A percentile compares a stretch with the other conserved stretches of the same genome.
Conservation (phyloP, 1,140 invertebrate species). For the Drosophila navojoa region DNA sequence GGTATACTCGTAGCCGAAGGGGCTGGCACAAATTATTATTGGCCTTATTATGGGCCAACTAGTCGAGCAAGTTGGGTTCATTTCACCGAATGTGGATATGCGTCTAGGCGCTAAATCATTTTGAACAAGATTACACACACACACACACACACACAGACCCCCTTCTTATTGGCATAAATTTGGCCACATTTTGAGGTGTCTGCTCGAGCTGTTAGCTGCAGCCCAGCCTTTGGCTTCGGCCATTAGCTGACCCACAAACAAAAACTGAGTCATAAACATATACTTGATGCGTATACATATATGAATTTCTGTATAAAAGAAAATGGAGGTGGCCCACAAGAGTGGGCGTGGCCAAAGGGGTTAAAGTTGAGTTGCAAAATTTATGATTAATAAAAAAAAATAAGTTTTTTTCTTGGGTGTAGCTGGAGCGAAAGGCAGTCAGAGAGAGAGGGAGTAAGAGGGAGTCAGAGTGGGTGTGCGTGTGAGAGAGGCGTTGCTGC, state of each 20-base stretch:
- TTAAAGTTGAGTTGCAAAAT: constrained; percentile 43
- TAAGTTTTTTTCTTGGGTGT: constrained; percentile 29
- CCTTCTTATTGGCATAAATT: constrained; percentile 51
- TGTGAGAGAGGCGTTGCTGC: neutral
- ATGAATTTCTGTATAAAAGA: neutral
- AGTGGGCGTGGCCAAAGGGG: neutral
- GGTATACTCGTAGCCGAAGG: constrained; percentile 33
- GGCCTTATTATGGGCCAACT: constrained; percentile 63
- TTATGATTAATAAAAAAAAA: constrained; percentile 70
- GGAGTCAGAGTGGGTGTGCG: no score
- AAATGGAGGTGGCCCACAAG: constrained; percentile 1
- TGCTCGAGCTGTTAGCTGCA: constrained; percentile 33
- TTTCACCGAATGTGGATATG: neutral
- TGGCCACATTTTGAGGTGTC: constrained; percentile 49
- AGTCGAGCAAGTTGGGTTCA: constrained; percentile 56
- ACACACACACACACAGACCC: constrained; percentile 4
- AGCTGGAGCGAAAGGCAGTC: constrained; percentile 18
- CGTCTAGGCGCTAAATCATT: constrained; percentile 55
- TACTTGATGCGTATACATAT: neutral
- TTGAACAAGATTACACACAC: constrained; percentile 42
- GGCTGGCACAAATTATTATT: constrained; percentile 78
- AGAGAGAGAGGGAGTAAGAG: neutral
- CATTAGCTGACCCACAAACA: constrained; percentile 41
- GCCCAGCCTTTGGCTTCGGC: constrained; percentile 18
- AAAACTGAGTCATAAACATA: constrained; percentile 14